phyloP scores from a whole-genome alignment of 1,140 invertebrate species.

The Varroa destructor region DNA sequence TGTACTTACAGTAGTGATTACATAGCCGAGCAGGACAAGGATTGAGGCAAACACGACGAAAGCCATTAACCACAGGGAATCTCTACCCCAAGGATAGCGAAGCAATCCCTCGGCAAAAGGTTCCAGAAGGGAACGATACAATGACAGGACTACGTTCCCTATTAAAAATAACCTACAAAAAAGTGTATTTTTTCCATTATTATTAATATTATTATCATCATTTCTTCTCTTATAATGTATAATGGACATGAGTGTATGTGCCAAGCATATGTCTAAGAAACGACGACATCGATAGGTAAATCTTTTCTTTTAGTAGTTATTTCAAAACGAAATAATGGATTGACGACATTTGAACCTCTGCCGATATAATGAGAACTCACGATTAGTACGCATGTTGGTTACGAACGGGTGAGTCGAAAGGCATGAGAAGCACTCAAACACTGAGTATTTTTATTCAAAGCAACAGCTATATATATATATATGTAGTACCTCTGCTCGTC shows the following conservation, averaged over 20 bases:
- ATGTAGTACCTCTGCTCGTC: neutral
- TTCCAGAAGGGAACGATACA: neutral
- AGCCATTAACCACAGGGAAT: slow-evolving; percentile 21
- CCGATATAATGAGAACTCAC: no score
- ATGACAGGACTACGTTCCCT: neutral
- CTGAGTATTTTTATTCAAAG: no score
- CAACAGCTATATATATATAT: no score
- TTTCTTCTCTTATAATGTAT: neutral
- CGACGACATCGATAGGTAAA: neutral
- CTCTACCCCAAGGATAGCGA: slow-evolving; percentile 17
- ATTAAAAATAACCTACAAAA: neutral
- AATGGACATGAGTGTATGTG: neutral
- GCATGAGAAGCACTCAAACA: no score
- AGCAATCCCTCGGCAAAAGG: neutral
- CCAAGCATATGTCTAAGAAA: neutral
- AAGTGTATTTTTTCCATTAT: neutral
- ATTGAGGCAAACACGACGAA: slow-evolving; percentile 2
- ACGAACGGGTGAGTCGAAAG: no score
- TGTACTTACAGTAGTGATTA: slow-evolving; percentile 13
- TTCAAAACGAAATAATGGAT: neutral
- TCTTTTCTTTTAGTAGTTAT: neutral
- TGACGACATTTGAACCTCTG: neutral
- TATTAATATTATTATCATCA: neutral
- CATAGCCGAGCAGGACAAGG: slow-evolving; percentile 11
- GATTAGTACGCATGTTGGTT: no score